Base-by-base conservation (phyloP, 1,140 invertebrate species). In the Drosophila willistoni region DNA sequence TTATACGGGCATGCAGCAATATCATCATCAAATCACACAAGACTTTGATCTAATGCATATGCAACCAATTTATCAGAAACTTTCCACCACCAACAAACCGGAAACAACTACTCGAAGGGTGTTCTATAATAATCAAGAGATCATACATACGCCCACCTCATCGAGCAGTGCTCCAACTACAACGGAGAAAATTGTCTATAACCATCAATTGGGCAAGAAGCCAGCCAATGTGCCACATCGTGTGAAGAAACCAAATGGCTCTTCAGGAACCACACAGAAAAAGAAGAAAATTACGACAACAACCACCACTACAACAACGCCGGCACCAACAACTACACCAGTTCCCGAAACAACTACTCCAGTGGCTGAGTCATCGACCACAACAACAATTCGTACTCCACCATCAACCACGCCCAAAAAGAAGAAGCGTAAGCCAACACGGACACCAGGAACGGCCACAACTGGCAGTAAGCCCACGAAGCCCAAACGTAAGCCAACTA, bases 1-100 rank as follows among this genome's bases (percentile, higher is more conserved):
- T 2, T 91, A 91, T 12, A 90, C 90, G n/a, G 90, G 90, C 17
- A 90, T 91, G 41, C 83, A 91, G 51, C 90, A 91, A 44, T 91
- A 91, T 68, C 90, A 91, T 22, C 79, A 91, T 72, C 90, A 29
- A 82, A 82, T 29, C 17, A 79, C 90, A 72, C 90, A 77, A 1
- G 75, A 91, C 51, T 91, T 91, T 22, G 83, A 91, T 14, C 55
- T 84, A 25, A 68, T 73, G 1, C 78, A 91, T 39, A 90, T 91
- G 86, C 81, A 91, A 57, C 90, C 90, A 12, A 91, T 91, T 13
- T 90, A 91, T 36, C 83, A 91, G 41, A 90, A 91, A 22, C 61
- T 77, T 14, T 79, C 90, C 4, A 73, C 69, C 29, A 84, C 90
- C 0, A 7, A 4, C n/a, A 61, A 47, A 1, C 72, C 76, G 2